Base-by-base conservation (phyloP, 2,888 invertebrate species). In the Pachliopta kotzebuea region DNA sequence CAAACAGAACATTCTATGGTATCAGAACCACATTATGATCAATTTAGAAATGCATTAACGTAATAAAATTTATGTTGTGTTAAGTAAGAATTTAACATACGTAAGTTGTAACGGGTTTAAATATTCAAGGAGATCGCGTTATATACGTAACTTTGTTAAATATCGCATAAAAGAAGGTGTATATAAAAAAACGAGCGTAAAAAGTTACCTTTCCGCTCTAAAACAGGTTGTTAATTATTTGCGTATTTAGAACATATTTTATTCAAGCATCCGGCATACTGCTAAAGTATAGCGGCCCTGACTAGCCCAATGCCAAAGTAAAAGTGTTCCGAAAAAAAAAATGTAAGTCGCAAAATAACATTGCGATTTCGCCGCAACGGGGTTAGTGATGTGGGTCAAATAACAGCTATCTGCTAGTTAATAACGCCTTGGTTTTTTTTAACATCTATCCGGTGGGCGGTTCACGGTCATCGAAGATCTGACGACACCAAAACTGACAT, bases 281-380 rank as follows among this genome's bases (percentile, higher is more conserved):
- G 53, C 21, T 24, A 7, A 20, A 53, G 21, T 50, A 54, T 26
- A 20, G 37, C 62, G 55, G 58, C 65, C 65, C 65, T 66, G 65
- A 69, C 70, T 72, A 72, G 80, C 82, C 79, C 77, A 78, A 78
- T 83, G 85, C 77, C 85, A 74, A 88, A 91, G 90, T 91, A 91
- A 91, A 90, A 90, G 90, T 90, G 90, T 89, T 90, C 88, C 89
- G 82, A 90, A n/a, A n/a, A 90, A 88, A 88, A 81, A 88, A 88
- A 81, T 86, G 83, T 83, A 74, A 84, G 81, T 89, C 87, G 90
- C 91, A 83, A 91, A 91, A 90, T 90, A 89, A 88, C 89, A 88
- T 89, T 86, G 90, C 90, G 88, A 90, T 90, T 90, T 90, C 87
- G 88, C 88, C 80, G 82, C 79, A 89, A 88, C 90, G 83, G 81